A percentile compares a stretch with the other conserved stretches of the same genome.
Conservation (phyloP, 2,888 invertebrate genomes). For the Campoletis raptor region DNA sequence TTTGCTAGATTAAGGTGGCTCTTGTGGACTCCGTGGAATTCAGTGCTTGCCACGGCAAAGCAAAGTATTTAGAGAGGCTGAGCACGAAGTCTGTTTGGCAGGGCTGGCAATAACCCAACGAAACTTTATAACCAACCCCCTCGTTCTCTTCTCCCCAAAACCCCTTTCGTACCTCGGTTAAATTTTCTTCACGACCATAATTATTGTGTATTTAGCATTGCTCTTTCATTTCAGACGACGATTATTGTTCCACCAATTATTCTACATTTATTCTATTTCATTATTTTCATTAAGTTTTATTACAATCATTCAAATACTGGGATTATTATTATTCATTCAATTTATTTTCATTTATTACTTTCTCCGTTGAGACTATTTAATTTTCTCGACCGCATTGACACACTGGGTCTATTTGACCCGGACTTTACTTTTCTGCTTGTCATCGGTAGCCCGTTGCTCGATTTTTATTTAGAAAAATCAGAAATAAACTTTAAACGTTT, state of each 20-base stretch:
- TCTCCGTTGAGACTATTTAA: too few relatives aligned
- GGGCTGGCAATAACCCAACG: slow-evolving; percentile 69
- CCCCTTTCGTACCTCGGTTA: slow-evolving; percentile 15
- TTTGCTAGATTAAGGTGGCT: slow-evolving; percentile 67
- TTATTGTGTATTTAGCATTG: slow-evolving; percentile 55
- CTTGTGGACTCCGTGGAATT: slow-evolving; percentile 54
- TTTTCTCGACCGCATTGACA: too few relatives aligned
- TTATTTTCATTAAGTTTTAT: not conserved
- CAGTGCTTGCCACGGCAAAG: slow-evolving; percentile 64
- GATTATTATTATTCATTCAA: not conserved
- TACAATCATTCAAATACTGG: not conserved
- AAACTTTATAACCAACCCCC: slow-evolving; percentile 64
- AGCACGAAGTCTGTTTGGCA: slow-evolving; percentile 55
- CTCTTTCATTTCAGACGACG: slow-evolving; percentile 14
- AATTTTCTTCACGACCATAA: slow-evolving; percentile 44
- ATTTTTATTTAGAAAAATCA: too few relatives aligned
- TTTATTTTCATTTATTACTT: not conserved
- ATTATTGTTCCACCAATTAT: not conserved
- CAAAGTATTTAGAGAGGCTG: slow-evolving; percentile 59
- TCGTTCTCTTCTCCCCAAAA: not conserved
- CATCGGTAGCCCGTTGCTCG: too few relatives aligned
- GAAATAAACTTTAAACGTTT: too few relatives aligned
- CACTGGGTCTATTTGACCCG: too few relatives aligned
- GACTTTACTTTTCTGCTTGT: too few relatives aligned
- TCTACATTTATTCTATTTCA: not conserved